A percentile compares a stretch with the other conserved stretches of the same genome.
These are phyloP conservation scores for Eurypyga helias DNA, from an alignment of 2,113 vertebrate species.

Conservation along the genomic window DNA sequence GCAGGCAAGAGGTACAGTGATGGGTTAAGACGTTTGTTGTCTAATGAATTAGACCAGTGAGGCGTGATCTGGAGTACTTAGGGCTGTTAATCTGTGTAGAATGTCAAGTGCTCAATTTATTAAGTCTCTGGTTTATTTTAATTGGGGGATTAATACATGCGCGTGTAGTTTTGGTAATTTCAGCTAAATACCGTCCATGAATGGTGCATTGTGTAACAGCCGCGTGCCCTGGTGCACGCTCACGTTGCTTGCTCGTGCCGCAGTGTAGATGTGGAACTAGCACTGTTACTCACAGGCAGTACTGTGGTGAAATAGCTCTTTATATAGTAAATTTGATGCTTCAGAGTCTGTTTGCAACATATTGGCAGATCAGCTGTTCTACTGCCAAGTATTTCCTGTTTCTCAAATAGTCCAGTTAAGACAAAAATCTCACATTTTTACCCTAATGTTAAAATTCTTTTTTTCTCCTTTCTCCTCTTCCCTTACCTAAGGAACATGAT, in stretches of 20 bases:
- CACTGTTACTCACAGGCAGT: not conserved
- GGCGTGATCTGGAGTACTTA: not conserved
- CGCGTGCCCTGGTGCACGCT: not conserved
- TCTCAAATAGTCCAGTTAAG: not conserved
- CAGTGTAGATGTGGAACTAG: not conserved
- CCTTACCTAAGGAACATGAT: slow-evolving; percentile 83
- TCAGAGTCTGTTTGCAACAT: not conserved
- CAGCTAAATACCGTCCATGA: not conserved
- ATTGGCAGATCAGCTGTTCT: not conserved
- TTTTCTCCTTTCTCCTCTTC: not conserved
- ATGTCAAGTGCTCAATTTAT: not conserved
- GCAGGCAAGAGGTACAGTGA: not conserved
- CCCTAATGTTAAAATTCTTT: not conserved
- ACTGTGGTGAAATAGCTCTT: not conserved
- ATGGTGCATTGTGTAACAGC: not conserved
- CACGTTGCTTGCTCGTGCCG: not conserved
- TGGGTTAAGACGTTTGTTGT: not conserved
- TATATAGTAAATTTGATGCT: not conserved
- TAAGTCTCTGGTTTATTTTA: not conserved
- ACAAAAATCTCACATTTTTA: not conserved
- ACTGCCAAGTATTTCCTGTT: not conserved
- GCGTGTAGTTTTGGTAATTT: not conserved
- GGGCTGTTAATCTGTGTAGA: not conserved
- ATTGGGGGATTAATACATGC: not conserved
- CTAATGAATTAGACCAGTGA: not conserved